Conservation (phyloP, 64 coral and sea anemone genomes). For the Montipora efflorescens region DNA sequence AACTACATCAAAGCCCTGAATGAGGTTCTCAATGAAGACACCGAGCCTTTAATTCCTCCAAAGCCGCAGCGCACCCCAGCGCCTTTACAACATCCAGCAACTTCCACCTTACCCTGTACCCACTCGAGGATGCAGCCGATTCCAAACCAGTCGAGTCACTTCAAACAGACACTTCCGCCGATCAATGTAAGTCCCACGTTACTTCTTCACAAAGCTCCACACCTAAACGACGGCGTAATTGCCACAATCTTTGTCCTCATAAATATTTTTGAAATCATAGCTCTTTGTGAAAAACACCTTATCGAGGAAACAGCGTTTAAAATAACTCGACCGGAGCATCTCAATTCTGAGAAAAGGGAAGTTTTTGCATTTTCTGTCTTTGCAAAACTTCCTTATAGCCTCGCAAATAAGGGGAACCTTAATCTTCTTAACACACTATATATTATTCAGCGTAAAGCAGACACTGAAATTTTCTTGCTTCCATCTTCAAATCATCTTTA, state of each 20-base stretch:
- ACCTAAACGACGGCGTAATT: neutral
- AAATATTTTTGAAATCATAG: neutral
- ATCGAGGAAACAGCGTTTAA: no score
- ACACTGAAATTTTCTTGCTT: no score
- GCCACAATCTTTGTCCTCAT: neutral
- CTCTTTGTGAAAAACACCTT: no score
- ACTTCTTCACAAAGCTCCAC: neutral
- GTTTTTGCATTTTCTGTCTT: no score
- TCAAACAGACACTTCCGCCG: conserved; percentile 23
- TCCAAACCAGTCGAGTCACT: neutral
- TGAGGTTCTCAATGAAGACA: conserved; percentile 87
- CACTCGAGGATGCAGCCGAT: neutral
- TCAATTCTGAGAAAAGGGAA: no score
- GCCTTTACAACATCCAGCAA: neutral
- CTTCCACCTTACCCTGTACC: neutral
- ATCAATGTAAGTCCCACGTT: conserved; percentile 28
- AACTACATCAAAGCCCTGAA: conserved; percentile 99
- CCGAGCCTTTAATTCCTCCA: neutral
- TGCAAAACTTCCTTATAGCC: no score
- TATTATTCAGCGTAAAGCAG: no score
- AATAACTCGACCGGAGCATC: no score
- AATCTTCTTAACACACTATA: no score
- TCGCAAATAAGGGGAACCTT: no score
- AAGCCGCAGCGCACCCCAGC: neutral
- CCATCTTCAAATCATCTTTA: no score